phyloP scores from a whole-genome alignment of 2,888 invertebrate genomes.

The Rhagonycha lutea region DNA sequence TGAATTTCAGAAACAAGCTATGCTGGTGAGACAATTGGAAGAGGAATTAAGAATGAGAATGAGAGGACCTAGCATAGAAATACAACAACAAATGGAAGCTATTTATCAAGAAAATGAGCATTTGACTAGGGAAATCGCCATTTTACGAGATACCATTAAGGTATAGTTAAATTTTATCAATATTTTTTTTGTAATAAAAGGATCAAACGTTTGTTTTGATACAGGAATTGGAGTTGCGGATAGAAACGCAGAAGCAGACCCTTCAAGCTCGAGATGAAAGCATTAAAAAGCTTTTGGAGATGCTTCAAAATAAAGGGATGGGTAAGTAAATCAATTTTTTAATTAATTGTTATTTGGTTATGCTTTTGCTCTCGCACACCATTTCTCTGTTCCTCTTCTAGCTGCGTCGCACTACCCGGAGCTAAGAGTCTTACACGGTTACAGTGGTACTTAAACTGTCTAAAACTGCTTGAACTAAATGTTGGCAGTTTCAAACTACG shows the following conservation, averaged over 20 bases:
- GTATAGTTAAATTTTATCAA: conserved; percentile 52
- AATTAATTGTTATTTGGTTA: conserved; percentile 19
- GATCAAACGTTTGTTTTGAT: conserved; percentile 35
- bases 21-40: conserved; percentile 90
- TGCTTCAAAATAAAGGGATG: conserved; percentile 97
- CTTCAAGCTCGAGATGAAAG: conserved; percentile 95
- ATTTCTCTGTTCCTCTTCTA: conserved; percentile 28
- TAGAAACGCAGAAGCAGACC: conserved; percentile 98
- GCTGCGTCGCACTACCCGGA: conserved; percentile 38
- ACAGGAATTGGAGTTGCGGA: conserved; percentile 92
- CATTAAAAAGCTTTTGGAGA: conserved; percentile 97
- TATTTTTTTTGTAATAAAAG: neutral
- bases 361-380: conserved; percentile 29
- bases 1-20: conserved; percentile 85
- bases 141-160: conserved; percentile 92
- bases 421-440: conserved; percentile 48
- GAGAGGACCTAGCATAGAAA: conserved; percentile 87
- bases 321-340: conserved; percentile 65
- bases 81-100: conserved; percentile 91
- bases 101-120: conserved; percentile 94
- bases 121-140: conserved; percentile 88
- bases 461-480: conserved; percentile 36
- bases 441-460: conserved; percentile 35
- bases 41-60: conserved; percentile 87
- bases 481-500: conserved; percentile 34